Evolutionary conservation across 2,113 vertebrate species (phyloP), one percentile per base, ranked within the genome.

Genomic region (Neoarius graeffei): DNA sequence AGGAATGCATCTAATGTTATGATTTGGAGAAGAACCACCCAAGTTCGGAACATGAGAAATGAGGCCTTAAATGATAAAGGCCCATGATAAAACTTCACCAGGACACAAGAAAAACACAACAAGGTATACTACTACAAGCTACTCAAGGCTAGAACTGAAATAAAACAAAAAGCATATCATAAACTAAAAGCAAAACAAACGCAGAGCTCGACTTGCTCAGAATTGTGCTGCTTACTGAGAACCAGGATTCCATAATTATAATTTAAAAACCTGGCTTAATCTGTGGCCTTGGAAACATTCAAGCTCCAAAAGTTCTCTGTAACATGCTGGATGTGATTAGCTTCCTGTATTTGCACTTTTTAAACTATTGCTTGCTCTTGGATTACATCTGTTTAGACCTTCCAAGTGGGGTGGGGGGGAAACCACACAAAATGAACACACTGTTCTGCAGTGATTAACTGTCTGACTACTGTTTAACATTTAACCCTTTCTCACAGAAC

Each of bases 271-370:
- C 69, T 19, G 66, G 66, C 27, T 67, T 27, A 11, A 66, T 66
- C 64, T n/a, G 11, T 10, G 14, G 59, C 5, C 19, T 7, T 4
- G 19, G 5, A 60, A 60, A 62, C 60, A 23, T 42, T 42, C 42
- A 42, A 42, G 42, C 42, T 42, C 42, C 42, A 42, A 42, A 42
- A 42, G 42, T 42, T 42, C 42, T 42, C 42, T 42, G 42, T 42
- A 15, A 57, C 56, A 57, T 57, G 56, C 56, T 57, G 56, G 84
- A 85, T 3, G 7, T n/a, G 88, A 88, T 81, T 87, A 87, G 87
- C 89, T 92, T 88, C 91, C 89, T 92, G 92, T 69, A 3, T 42
- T 89, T 71, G 27, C 67, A 71, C 14, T 57, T 57, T 5, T 5
- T 57, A 57, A 48, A 60, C 81, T 84, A 76, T 64, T 87, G 83